Evolutionary conservation across 2,888 invertebrate species (phyloP).

Genomic region (Aethes cnicana): DNA sequence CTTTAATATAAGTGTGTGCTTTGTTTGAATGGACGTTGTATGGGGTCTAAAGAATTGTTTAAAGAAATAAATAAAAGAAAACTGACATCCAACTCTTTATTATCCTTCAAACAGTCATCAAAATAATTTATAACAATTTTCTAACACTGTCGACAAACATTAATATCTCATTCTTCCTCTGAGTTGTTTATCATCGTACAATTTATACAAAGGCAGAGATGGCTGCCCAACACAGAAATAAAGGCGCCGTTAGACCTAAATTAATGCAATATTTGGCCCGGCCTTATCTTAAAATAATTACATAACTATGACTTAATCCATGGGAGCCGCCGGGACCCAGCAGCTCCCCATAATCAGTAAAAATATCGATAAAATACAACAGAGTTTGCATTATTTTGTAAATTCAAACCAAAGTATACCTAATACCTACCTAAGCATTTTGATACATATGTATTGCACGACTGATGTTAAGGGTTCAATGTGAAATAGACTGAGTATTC

Average conservation of each 20-base stretch:
- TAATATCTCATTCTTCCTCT: constrained; percentile 78
- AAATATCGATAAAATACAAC: constrained; percentile 80
- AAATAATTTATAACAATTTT: constrained; percentile 84
- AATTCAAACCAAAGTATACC: constrained; percentile 78
- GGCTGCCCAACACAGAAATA: constrained; percentile 65
- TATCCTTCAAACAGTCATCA: constrained; percentile 84
- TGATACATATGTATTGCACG: constrained; percentile 79
- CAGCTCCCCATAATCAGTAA: constrained; percentile 63
- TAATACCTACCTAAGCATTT: constrained; percentile 78
- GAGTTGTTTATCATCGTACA: constrained; percentile 74
- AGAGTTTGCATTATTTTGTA: constrained; percentile 75
- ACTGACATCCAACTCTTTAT: constrained; percentile 84
- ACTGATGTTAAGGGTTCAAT: constrained; percentile 71
- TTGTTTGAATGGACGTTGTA: neutral
- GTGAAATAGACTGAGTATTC: constrained; percentile 78
- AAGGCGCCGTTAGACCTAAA: constrained; percentile 72
- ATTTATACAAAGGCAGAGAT: constrained; percentile 67
- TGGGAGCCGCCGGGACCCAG: constrained; percentile 52
- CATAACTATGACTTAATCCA: constrained; percentile 76
- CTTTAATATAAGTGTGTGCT: too few relatives aligned
- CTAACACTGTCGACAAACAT: constrained; percentile 82
- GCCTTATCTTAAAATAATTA: constrained; percentile 79
- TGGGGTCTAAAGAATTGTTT: constrained; percentile 10
- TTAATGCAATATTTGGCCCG: constrained; percentile 82
- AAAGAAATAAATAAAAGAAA: constrained; percentile 52